Evolutionary conservation across 2,797 vertebrate genomes (phyloP).

Genomic region (Leuciscus waleckii): DNA sequence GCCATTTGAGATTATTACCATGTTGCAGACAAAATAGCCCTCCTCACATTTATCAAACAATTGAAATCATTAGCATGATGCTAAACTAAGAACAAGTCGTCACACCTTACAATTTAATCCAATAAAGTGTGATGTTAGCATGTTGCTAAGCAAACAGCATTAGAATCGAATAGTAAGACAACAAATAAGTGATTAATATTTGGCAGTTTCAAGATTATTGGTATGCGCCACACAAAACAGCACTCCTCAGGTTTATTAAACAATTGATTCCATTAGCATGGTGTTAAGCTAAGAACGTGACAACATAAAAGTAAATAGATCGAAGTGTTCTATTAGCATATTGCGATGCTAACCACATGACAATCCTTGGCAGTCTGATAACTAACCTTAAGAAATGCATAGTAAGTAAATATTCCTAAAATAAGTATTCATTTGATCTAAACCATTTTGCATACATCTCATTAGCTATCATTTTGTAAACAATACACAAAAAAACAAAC

Average conservation of each 20-base stretch:
- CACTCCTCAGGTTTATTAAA: not conserved
- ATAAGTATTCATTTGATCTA: not conserved
- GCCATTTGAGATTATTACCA: not conserved
- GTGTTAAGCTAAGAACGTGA: not conserved
- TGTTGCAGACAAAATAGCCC: not conserved
- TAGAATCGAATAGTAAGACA: not conserved
- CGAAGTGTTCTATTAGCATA: not conserved
- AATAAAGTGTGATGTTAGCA: not conserved
- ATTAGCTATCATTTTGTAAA: not conserved
- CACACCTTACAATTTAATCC: not conserved
- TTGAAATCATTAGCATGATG: not conserved
- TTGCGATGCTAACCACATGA: not conserved
- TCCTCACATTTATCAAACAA: not conserved
- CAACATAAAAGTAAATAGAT: not conserved
- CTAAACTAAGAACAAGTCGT: not conserved
- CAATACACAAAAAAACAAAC: not conserved
- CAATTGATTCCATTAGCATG: constrained; percentile 2
- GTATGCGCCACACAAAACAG: not conserved
- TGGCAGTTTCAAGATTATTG: not conserved
- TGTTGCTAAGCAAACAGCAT: not conserved
- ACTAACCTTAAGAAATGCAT: not conserved
- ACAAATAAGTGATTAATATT: not conserved
- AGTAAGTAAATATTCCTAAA: not conserved
- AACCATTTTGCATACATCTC: not conserved
- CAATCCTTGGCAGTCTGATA: not conserved